phyloP scores from a whole-genome alignment of 2,113 vertebrate species.

The Buteo buteo region DNA sequence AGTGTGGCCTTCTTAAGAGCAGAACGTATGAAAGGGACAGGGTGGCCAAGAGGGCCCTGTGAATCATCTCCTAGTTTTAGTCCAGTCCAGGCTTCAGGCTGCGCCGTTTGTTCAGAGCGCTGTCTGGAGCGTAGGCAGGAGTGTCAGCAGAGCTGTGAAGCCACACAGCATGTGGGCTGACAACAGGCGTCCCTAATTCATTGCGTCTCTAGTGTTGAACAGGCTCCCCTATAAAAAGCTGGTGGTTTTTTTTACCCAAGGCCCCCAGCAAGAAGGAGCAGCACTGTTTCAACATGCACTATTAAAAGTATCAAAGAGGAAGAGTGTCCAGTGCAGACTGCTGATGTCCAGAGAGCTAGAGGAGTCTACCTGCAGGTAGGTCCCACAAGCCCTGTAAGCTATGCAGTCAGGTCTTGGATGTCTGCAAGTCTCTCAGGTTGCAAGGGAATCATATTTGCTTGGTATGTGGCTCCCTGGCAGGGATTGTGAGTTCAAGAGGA shows the following conservation, averaged over 20 bases:
- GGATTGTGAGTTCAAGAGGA: background rate
- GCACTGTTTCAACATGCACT: background rate
- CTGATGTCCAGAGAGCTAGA: fast-evolving
- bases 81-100: background rate
- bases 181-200: background rate
- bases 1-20: background rate
- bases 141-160: background rate
- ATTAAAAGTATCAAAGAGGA: background rate
- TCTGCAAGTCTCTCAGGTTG: background rate
- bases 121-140: background rate
- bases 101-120: fast-evolving
- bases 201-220: background rate
- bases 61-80: background rate
- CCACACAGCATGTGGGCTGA: background rate
- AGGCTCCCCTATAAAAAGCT: background rate
- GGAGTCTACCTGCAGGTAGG: background rate
- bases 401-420: background rate
- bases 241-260: background rate
- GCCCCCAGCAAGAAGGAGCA: background rate
- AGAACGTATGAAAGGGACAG: background rate
- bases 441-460: background rate
- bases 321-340: background rate
- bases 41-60: background rate
- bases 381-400: background rate
- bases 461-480: background rate